Conservation (phyloP, 2,888 invertebrate species). For the Epirrita christyi region DNA sequence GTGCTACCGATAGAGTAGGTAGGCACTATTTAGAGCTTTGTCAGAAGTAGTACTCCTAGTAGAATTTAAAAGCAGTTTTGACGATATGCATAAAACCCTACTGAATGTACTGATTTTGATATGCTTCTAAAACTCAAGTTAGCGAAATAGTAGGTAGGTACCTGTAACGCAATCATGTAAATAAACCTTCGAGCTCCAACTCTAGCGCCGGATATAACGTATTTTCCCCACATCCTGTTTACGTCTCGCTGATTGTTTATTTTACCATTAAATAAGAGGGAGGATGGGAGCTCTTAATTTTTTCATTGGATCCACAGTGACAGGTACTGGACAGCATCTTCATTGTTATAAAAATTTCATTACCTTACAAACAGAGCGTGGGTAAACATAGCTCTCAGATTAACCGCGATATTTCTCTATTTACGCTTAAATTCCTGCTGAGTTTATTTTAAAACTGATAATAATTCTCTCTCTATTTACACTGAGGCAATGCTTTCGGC, state of each 20-base stretch:
- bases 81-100: too few relatives aligned
- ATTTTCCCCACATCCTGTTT: conserved; percentile 40
- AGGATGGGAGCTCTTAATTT: conserved; percentile 35
- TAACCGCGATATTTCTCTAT: conserved; percentile 57
- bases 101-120: too few relatives aligned
- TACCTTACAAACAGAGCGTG: conserved; percentile 34
- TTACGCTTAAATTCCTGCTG: conserved; percentile 66
- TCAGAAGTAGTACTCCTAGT: too few relatives aligned
- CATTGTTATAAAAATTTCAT: conserved; percentile 42
- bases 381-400: conserved; percentile 47
- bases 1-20: too few relatives aligned
- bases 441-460: conserved; percentile 69
- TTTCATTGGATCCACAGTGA: conserved; percentile 31
- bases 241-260: conserved; percentile 35
- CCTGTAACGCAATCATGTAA: conserved; percentile 1
- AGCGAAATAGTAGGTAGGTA: too few relatives aligned
- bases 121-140: background rate
- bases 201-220: conserved; percentile 38
- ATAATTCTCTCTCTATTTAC: conserved; percentile 76
- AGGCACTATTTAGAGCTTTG: too few relatives aligned
- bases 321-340: conserved; percentile 38
- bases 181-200: conserved; percentile 11
- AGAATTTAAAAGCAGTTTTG: too few relatives aligned
- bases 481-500: conserved; percentile 66
- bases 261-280: conserved; percentile 36